Base-by-base conservation (phyloP, 2,113 vertebrate species). In the Rhegmatorhina hoffmannsi region DNA sequence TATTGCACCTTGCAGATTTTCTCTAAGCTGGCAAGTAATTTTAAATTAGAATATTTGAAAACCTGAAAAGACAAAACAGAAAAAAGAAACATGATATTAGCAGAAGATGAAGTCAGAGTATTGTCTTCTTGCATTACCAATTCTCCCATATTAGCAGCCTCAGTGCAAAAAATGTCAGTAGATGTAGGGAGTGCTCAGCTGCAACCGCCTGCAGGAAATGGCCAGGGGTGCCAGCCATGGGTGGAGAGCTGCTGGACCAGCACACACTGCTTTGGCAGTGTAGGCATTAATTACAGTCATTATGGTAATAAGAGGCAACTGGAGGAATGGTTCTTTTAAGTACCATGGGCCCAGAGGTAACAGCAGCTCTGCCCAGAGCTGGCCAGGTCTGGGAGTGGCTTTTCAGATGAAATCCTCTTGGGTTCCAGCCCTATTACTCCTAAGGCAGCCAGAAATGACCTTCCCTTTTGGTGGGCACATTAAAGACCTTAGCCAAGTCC, bases 251-350 rank as follows among this genome's bases (percentile, higher is more conserved):
- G 78, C 70, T 90, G 33, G 34, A 40, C 53, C 44, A 64, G 40
- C 70, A 60, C 44, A 56, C 66, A 8, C 38, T 29, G 60, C 62
- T 83, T 49, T 31, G 31, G 11, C 31, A 68, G 18, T 5, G 2
- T 3, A 87, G 70, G 49, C 78, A n/a, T 72, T 91, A 87, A 93
- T 96, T 90, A 87, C 43, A 38, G 52, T 70, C 81, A 84, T 90
- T 88, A 74, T 43, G 73, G 29, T 74, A 84, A 90, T 86, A 33
- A 52, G 43, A 88, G 28, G 24, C 38, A 84, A 50, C 16, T n/a
- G 52, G 26, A 3, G 2, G 43, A 49, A 36, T 38, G 25, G 18
- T 70, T 86, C 33, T 74, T 90, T 80, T 17, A 93, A 74, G 29
- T 70, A 56, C 34, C 6, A 1, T 17, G 33, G 46, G 38, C 68